Conservation (phyloP, 2,888 invertebrate species). For the Morpho deidamia region DNA sequence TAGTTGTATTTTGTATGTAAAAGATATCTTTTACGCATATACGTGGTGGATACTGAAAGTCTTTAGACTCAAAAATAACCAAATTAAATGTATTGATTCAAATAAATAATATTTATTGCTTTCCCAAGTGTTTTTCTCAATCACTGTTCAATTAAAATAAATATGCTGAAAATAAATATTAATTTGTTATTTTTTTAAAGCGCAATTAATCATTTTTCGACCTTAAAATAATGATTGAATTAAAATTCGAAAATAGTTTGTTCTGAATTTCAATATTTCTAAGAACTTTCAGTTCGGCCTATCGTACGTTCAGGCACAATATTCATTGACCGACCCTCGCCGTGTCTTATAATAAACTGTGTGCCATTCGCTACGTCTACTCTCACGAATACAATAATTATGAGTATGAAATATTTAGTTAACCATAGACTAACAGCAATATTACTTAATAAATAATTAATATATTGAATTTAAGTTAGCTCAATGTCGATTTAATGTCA, state of each 20-base stretch:
- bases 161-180: no score
- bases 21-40: slow-evolving; percentile 45
- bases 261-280: no score
- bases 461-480: slow-evolving; percentile 75
- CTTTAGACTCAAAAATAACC: neutral
- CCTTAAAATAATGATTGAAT: no score
- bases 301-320: slow-evolving; percentile 46
- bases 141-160: no score
- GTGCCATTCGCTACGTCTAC: slow-evolving; percentile 71
- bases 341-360: slow-evolving; percentile 69
- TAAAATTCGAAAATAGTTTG: no score
- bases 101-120: no score
- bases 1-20: slow-evolving; percentile 33
- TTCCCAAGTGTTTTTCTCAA: no score
- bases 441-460: slow-evolving; percentile 71
- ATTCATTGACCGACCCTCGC: slow-evolving; percentile 43
- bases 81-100: no score
- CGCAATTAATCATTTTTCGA: no score
- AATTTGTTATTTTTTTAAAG: no score
- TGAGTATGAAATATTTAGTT: slow-evolving; percentile 56
- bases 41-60: neutral
- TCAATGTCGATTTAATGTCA: slow-evolving; percentile 71
- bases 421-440: slow-evolving; percentile 73
- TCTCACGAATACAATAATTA: slow-evolving; percentile 57
- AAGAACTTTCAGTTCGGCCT: neutral